Base-by-base conservation (phyloP, 2,113 vertebrate genomes). In the Antennarius striatus region DNA sequence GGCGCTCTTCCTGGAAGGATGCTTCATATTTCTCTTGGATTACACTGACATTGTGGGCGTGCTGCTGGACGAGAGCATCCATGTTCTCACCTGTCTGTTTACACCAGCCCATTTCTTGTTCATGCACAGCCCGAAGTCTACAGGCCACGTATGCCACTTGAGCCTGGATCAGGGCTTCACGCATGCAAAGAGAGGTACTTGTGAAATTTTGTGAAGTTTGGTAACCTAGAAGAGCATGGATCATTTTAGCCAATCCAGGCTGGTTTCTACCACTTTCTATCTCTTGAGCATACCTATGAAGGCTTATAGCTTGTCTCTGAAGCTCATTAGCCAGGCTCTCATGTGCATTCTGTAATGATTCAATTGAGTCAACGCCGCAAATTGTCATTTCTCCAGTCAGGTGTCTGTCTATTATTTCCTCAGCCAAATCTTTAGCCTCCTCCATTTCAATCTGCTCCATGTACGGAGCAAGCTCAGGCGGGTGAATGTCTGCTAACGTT, bases 141-240 rank as follows among this genome's bases (percentile, higher is more conserved):
- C 95, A 98, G 5, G 96, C 93, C 0, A 95, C 89, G 0, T 97
- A 98, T 9, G 94, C 96, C 46, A 98, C 93, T 72, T 99, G 96
- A 57, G 95, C 95, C 86, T 98, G 97, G 59, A 95, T 88, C 1
- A 98, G 91, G 1, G 96, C 96, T 36, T 98, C 96, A 0, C 94
- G 94, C 80, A 98, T 94, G 47, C 96, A 90, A 50, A 95, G 59
- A 1, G 95, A 94, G 29, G 93, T 93, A 11, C 86, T 90, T 10
- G 90, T 85, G 1, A 94, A 84, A 56, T 86, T 72, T 52, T 86
- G 86, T 68, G 93, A 80, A 6, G 87, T 89, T 0, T 86, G 82
- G 6, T 70, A 79, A 0, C 90, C 92, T 0, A 92, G 90, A 63
- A 94, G 90, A 22, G 74, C 65, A 10, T 81, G 87, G 61, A 95